Evolutionary conservation across 2,888 invertebrate species (phyloP).

Genomic region (Cantharis lateralis): DNA sequence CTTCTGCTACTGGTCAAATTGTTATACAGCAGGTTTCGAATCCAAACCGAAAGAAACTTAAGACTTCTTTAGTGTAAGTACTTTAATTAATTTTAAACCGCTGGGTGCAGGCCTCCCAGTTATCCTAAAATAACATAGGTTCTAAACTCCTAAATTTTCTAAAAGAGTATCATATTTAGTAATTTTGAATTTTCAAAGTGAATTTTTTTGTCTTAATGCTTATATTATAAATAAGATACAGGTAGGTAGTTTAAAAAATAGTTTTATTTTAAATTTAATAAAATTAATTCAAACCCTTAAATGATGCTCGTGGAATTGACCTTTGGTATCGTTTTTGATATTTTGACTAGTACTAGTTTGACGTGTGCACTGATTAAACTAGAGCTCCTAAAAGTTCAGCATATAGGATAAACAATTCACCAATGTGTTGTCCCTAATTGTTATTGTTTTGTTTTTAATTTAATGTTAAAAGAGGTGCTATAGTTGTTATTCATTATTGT

Average conservation of each 20-base stretch:
- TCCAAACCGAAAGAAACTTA: slow-evolving; percentile 61
- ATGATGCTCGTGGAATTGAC: neutral
- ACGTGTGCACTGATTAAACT: too few species aligned
- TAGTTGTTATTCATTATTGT: neutral
- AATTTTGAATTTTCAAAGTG: too few species aligned
- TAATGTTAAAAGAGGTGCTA: neutral
- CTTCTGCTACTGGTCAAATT: slow-evolving; percentile 83
- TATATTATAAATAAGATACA: too few species aligned
- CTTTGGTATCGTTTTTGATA: neutral
- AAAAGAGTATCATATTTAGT: too few species aligned
- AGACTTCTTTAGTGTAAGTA: slow-evolving; percentile 72
- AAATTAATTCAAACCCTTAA: neutral
- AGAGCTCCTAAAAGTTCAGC: too few species aligned
- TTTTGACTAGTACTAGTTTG: too few species aligned
- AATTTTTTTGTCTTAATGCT: too few species aligned
- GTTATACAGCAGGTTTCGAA: slow-evolving; percentile 65
- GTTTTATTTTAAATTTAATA: too few species aligned
- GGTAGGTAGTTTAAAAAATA: too few species aligned
- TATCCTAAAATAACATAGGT: neutral
- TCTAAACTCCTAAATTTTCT: neutral
- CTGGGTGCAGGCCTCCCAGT: neutral
- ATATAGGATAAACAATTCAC: too few species aligned
- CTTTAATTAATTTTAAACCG: neutral
- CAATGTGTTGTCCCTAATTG: neutral
- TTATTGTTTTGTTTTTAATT: neutral